These are phyloP conservation scores for Cordilura impudica DNA, from an alignment of 2,888 invertebrate species.

Conservation along the genomic window DNA sequence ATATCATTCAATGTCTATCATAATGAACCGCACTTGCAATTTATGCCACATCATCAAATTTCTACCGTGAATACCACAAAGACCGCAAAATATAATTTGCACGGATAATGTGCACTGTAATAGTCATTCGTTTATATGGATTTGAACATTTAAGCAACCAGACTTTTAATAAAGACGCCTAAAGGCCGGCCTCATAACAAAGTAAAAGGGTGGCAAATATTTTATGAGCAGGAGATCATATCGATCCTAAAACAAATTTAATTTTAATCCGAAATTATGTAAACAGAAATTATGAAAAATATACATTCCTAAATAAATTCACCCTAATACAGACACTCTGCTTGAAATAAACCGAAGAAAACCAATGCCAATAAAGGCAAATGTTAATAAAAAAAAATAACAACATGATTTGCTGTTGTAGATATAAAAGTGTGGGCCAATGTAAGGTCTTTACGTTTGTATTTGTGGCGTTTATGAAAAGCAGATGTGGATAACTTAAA, in stretches of 20 bases:
- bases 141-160: too few relatives aligned
- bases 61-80: slow-evolving; percentile 54
- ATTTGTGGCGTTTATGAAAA: background rate
- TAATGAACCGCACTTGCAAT: slow-evolving; percentile 51
- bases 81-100: slow-evolving; percentile 61
- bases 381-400: slow-evolving; percentile 23
- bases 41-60: slow-evolving; percentile 62
- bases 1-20: slow-evolving; percentile 55
- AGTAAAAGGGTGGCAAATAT: background rate
- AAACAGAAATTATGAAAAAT: too few relatives aligned
- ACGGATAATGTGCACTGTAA: slow-evolving; percentile 34
- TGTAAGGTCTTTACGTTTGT: background rate
- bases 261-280: too few relatives aligned
- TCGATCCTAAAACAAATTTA: too few relatives aligned
- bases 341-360: slow-evolving; percentile 29
- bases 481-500: background rate
- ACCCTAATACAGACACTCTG: background rate
- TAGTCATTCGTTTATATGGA: background rate
- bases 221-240: too few relatives aligned
- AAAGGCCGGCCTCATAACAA: background rate
- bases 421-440: background rate
- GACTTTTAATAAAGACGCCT: background rate
- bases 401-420: background rate
- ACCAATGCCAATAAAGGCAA: slow-evolving; percentile 47
- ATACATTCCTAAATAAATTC: background rate